A percentile compares a stretch with the other conserved stretches of the same genome.
These are phyloP conservation scores for Acanthornis magna DNA, from an alignment of 2,797 vertebrate genomes.

Conservation along the genomic window DNA sequence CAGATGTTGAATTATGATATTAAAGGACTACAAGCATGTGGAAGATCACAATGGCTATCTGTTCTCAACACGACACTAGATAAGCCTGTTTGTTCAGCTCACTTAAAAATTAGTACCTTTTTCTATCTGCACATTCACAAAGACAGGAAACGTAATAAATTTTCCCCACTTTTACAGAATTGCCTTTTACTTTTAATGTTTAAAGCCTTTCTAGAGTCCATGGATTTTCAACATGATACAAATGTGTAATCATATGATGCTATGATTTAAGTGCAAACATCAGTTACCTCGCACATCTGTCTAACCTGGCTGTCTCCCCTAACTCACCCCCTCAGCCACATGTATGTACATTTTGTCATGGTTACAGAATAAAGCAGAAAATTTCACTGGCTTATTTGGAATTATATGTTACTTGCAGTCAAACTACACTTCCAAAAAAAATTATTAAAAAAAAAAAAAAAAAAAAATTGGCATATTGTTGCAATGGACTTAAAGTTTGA, in stretches of 20 bases:
- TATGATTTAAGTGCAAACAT: background rate
- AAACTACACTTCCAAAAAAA: background rate
- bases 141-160: background rate
- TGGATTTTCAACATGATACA: background rate
- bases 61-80: background rate
- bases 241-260: background rate
- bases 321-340: background rate
- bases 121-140: background rate
- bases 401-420: background rate
- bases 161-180: background rate
- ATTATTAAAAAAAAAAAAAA: background rate
- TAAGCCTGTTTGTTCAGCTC: background rate
- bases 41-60: background rate
- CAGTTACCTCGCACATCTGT: background rate
- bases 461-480: background rate
- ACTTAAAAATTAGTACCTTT: background rate
- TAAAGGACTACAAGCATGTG: background rate
- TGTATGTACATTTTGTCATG: fast-evolving
- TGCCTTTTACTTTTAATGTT: background rate
- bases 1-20: background rate
- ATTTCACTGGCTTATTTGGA: background rate
- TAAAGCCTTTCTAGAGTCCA: background rate
- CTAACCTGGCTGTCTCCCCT: background rate
- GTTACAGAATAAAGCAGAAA: background rate
- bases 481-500: background rate